These are phyloP conservation scores for Chironomus tepperi DNA, from an alignment of 1,140 invertebrate species.

Conservation along the genomic window DNA sequence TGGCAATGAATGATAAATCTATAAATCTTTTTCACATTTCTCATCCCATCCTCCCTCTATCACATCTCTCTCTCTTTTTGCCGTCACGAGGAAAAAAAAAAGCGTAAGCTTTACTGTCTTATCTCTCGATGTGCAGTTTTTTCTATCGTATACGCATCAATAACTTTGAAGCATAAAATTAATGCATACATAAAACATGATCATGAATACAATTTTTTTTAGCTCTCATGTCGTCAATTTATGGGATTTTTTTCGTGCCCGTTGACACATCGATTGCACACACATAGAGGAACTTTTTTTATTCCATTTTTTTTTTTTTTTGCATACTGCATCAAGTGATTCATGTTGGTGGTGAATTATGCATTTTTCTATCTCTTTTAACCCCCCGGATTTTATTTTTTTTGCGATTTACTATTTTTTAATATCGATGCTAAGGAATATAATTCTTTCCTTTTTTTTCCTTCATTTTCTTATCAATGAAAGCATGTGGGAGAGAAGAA, in stretches of 20 bases:
- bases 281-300: not conserved
- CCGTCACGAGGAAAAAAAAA: not conserved
- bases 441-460: not conserved
- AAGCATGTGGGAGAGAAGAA: too few relatives aligned
- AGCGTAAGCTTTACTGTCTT: slow-evolving; percentile 15
- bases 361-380: not conserved
- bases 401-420: too few relatives aligned
- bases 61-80: not conserved
- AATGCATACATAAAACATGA: slow-evolving; percentile 20
- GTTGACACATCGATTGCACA: slow-evolving; percentile 11
- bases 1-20: not conserved
- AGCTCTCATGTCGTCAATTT: slow-evolving; percentile 1
- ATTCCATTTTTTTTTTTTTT: not conserved
- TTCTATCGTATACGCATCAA: slow-evolving; percentile 21
- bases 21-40: not conserved
- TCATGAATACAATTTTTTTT: slow-evolving; percentile 18
- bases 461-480: not conserved
- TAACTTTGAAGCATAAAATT: slow-evolving; percentile 23
- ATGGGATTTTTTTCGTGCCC: slow-evolving; percentile 17
- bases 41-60: not conserved
- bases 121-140: slow-evolving; percentile 20
- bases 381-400: too few relatives aligned
- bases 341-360: not conserved
- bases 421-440: too few relatives aligned
- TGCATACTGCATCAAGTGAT: slow-evolving; percentile 12